Conservation (phyloP, 2,888 invertebrate species). For the Teleiodes luculella region DNA sequence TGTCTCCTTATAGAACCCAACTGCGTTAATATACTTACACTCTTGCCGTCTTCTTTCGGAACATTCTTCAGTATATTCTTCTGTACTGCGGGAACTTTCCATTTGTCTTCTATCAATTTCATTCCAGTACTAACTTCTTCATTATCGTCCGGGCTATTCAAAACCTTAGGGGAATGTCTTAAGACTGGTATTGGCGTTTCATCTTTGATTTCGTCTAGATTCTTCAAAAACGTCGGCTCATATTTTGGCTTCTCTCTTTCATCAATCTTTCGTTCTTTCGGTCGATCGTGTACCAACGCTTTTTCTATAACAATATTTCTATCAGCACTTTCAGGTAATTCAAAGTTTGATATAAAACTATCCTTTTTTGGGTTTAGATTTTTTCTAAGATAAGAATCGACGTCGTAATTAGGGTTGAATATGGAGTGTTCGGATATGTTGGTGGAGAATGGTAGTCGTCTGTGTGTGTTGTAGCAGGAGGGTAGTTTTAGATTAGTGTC, state of each 20-base stretch:
- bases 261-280: conserved; percentile 20
- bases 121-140: conserved; percentile 55
- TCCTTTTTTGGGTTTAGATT: conserved; percentile 50
- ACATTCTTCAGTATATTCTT: conserved; percentile 76
- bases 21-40: conserved; percentile 80
- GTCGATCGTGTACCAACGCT: conserved; percentile 38
- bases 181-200: conserved; percentile 81
- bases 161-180: conserved; percentile 66
- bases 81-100: conserved; percentile 82
- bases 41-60: conserved; percentile 67
- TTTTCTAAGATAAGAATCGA: conserved; percentile 59
- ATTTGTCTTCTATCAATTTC: conserved; percentile 65
- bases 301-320: conserved; percentile 36
- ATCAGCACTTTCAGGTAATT: conserved; percentile 34
- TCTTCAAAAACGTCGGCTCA: conserved; percentile 27
- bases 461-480: conserved; percentile 56
- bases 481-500: conserved; percentile 54
- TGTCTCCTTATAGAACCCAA: conserved; percentile 83
- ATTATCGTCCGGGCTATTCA: conserved; percentile 11
- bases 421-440: conserved; percentile 69
- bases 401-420: conserved; percentile 62
- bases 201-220: conserved; percentile 27
- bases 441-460: conserved; percentile 52
- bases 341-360: conserved; percentile 13
- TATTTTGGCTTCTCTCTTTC: conserved; percentile 28